phyloP scores from a whole-genome alignment of 2,888 invertebrate species.

The Marronus borbonicus region DNA sequence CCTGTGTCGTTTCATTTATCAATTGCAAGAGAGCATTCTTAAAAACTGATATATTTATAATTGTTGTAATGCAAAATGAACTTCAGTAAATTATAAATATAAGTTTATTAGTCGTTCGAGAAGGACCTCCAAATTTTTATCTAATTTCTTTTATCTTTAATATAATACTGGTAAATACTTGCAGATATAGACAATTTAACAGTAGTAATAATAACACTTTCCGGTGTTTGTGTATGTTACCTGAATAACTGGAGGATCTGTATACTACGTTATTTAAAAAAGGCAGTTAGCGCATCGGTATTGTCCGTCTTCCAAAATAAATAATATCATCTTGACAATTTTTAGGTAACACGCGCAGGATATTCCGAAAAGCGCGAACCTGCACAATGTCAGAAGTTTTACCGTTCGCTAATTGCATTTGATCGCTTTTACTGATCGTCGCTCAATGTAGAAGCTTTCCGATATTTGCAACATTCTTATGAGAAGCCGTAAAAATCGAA shows the following conservation, averaged over 20 bases:
- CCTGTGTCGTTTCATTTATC: not conserved
- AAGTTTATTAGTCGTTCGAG: too few relatives aligned
- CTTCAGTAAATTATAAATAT: too few relatives aligned
- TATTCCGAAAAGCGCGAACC: slow-evolving; percentile 8
- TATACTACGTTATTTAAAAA: not conserved
- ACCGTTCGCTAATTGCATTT: slow-evolving; percentile 8
- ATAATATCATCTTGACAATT: not conserved
- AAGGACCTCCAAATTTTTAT: too few relatives aligned
- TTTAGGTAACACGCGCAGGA: not conserved
- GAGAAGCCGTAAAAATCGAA: not conserved
- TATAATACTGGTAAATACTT: not conserved
- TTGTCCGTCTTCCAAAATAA: not conserved
- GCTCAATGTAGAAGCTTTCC: not conserved
- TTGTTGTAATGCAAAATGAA: too few relatives aligned
- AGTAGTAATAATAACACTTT: not conserved
- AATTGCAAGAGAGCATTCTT: not conserved
- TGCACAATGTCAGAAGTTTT: slow-evolving; percentile 1
- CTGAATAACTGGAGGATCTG: not conserved
- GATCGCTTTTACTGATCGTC: not conserved
- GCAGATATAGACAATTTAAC: not conserved
- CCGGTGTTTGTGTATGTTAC: not conserved
- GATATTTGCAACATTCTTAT: not conserved
- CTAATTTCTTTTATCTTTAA: too few relatives aligned
- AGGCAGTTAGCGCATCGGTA: not conserved
- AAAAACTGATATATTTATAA: not conserved